Evolutionary conservation across 37 sponge, comb jelly and placozoan species (phyloP).

Genomic region (Haliclona indistincta): DNA sequence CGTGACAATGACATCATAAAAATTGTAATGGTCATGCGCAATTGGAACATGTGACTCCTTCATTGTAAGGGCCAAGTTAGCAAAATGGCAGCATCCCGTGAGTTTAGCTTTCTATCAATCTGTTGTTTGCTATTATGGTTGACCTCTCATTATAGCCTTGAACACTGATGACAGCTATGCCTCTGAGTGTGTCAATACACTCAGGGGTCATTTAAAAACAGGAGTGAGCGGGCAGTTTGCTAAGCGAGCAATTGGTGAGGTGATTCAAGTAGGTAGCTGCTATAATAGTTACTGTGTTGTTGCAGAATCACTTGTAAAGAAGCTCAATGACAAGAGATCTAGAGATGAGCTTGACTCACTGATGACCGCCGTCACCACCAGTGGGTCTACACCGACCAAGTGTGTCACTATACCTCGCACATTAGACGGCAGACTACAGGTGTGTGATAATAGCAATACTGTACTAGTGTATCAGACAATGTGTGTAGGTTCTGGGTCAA

Average conservation of each 20-base stretch:
- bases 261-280: too few relatives aligned
- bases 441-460: constrained; percentile 29
- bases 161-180: too few relatives aligned
- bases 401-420: constrained; percentile 99
- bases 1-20: too few relatives aligned
- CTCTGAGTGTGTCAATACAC: constrained; percentile 79
- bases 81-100: too few relatives aligned
- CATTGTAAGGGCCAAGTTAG: too few relatives aligned
- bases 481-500: constrained; percentile 88
- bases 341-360: constrained; percentile 94
- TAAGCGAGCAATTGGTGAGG: constrained; percentile 78
- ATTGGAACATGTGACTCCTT: too few relatives aligned
- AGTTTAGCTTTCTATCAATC: too few relatives aligned
- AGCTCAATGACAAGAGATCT: constrained; percentile 97
- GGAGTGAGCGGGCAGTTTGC: constrained; percentile 97
- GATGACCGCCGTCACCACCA: constrained; percentile 91
- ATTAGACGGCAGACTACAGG: constrained; percentile 95
- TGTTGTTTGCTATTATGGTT: too few relatives aligned
- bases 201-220: constrained; percentile 97
- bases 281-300: too few relatives aligned
- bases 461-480: too few relatives aligned
- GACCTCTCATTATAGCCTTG: too few relatives aligned
- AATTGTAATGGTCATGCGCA: too few relatives aligned
- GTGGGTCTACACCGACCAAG: constrained; percentile 85
- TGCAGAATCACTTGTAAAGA: constrained; percentile 96